These are phyloP conservation scores for Drosophila peninsularis DNA, from an alignment of 2,888 invertebrate species.

Conservation along the genomic window DNA sequence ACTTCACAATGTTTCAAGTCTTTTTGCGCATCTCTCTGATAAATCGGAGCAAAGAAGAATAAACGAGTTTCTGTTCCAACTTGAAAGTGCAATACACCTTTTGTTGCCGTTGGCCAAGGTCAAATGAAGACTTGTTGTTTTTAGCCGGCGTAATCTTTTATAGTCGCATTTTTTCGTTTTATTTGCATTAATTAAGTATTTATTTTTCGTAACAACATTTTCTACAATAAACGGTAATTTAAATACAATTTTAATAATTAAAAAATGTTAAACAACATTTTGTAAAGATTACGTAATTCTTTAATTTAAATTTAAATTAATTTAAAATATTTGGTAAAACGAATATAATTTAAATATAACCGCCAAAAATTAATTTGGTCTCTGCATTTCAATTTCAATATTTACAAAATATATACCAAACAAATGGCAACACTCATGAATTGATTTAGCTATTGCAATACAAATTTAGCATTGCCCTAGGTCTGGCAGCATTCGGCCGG, in stretches of 20 bases:
- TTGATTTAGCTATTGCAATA: not conserved
- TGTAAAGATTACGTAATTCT: too few relatives aligned
- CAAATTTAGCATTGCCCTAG: not conserved
- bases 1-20: not conserved
- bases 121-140: constrained; percentile 50
- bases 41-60: not conserved
- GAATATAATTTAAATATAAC: constrained; percentile 2
- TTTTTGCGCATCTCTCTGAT: not conserved
- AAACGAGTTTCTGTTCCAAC: constrained; percentile 26
- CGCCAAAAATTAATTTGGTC: not conserved
- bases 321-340: not conserved
- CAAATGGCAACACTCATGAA: constrained; percentile 12
- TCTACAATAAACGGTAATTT: too few relatives aligned
- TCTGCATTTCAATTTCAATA: not conserved
- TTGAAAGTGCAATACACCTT: constrained; percentile 40
- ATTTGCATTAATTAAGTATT: constrained; percentile 13
- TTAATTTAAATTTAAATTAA: too few relatives aligned
- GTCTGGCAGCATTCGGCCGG: constrained; percentile 24
- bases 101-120: constrained; percentile 54
- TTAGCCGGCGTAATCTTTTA: not conserved
- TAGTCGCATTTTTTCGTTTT: constrained; percentile 1
- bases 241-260: too few relatives aligned
- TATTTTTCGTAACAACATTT: not conserved
- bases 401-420: not conserved
- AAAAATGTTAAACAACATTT: too few relatives aligned